Conservation (phyloP, 2,888 invertebrate species). For the Patella ulyssiponensis region DNA sequence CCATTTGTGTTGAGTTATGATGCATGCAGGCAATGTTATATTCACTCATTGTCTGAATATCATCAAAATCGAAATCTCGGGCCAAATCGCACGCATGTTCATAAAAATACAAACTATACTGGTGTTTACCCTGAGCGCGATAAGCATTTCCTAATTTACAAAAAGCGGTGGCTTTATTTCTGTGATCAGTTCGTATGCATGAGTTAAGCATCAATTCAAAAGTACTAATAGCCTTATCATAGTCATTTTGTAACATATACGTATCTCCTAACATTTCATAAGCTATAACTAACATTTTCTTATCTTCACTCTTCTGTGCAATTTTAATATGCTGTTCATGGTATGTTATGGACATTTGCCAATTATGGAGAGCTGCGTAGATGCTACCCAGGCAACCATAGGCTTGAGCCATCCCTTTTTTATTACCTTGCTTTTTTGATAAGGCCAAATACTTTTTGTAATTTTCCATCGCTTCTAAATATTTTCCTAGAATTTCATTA, state of each 20-base stretch:
- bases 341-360: constrained; percentile 58
- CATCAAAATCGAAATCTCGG: constrained; percentile 54
- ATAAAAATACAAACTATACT: constrained; percentile 62
- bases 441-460: constrained; percentile 58
- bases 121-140: constrained; percentile 50
- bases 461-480: constrained; percentile 59
- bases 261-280: constrained; percentile 67
- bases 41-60: constrained; percentile 58
- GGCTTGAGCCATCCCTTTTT: constrained; percentile 59
- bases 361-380: constrained; percentile 61
- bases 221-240: constrained; percentile 50
- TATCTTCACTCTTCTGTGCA: constrained; percentile 52
- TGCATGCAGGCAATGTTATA: constrained; percentile 64
- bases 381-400: constrained; percentile 68
- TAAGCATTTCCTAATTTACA: constrained; percentile 64
- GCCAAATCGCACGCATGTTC: constrained; percentile 55
- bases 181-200: constrained; percentile 25
- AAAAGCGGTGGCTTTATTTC: constrained; percentile 36
- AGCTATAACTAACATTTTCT: constrained; percentile 53
- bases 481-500: constrained; percentile 64
- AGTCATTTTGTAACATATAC: constrained; percentile 56
- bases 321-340: constrained; percentile 64
- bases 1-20: constrained; percentile 60
- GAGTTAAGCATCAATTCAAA: constrained; percentile 39
- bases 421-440: constrained; percentile 54